These are phyloP conservation scores for Philonicus albiceps DNA, from an alignment of 2,888 invertebrate species.

Conservation along the genomic window DNA sequence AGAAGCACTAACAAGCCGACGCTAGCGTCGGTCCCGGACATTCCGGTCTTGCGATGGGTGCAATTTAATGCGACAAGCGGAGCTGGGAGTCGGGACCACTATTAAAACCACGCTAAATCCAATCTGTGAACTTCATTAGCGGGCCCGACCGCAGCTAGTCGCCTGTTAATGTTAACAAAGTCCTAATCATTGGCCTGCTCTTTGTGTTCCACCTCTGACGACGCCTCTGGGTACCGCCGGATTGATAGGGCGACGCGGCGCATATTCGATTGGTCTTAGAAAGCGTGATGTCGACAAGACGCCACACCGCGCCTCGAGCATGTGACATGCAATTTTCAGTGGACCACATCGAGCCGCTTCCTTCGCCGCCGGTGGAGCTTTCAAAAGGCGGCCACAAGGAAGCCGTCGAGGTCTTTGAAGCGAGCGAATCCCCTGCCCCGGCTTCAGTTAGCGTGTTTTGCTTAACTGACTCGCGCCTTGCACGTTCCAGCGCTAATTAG, in stretches of 20 bases:
- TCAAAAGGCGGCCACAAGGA: slow-evolving; percentile 12
- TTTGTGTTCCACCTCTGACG: slow-evolving; percentile 3
- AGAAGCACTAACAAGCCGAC: slow-evolving; percentile 29
- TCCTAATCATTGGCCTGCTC: neutral
- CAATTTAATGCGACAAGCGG: slow-evolving; percentile 22
- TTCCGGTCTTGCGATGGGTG: neutral
- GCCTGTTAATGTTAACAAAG: neutral
- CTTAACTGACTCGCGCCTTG: neutral
- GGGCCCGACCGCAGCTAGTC: neutral
- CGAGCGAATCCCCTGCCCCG: neutral
- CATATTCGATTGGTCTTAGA: slow-evolving; percentile 2
- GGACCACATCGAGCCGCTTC: neutral
- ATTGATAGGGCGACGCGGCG: neutral
- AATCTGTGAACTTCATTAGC: slow-evolving; percentile 31
- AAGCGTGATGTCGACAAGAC: neutral
- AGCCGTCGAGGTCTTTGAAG: neutral
- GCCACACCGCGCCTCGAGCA: neutral
- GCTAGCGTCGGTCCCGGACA: neutral
- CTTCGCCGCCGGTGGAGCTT: neutral
- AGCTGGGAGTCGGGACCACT: neutral
- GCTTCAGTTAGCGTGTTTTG: neutral
- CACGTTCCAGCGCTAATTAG: slow-evolving; percentile 26
- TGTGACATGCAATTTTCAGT: neutral
- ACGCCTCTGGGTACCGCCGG: neutral
- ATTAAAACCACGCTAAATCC: neutral